phyloP scores from a whole-genome alignment of 2,888 invertebrate genomes.

The Leucophenga maculata region DNA sequence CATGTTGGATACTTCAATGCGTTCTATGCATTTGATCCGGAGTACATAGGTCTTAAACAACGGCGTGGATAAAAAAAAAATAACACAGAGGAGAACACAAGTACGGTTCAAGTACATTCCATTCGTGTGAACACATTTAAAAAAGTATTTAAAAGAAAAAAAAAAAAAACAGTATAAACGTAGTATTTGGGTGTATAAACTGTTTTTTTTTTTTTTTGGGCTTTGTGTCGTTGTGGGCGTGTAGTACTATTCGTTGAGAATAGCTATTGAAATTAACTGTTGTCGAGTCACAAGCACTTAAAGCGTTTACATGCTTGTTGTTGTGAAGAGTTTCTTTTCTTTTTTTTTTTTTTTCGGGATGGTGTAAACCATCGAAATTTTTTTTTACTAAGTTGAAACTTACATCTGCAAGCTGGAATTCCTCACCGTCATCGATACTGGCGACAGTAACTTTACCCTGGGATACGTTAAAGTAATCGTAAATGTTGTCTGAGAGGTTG shows the following conservation, averaged over 20 bases:
- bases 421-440: conserved; percentile 95
- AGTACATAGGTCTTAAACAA: not conserved
- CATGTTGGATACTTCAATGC: not conserved
- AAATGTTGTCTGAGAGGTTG: conserved; percentile 87
- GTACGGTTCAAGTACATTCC: not conserved
- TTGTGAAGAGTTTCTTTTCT: conserved; percentile 17
- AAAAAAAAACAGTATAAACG: conserved; percentile 7
- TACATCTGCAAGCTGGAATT: conserved; percentile 90
- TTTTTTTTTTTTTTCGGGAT: not conserved
- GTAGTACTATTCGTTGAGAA: conserved; percentile 2
- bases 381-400: conserved; percentile 73
- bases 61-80: not conserved
- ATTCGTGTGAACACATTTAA: not conserved
- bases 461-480: conserved; percentile 94
- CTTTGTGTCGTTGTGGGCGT: not conserved
- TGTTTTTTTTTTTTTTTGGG: not conserved
- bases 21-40: not conserved
- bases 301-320: conserved; percentile 25
- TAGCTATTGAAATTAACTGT: not conserved
- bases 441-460: conserved; percentile 98
- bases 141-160: not conserved
- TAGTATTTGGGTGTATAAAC: not conserved
- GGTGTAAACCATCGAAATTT: not conserved
- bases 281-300: conserved; percentile 11
- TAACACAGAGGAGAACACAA: not conserved